Conservation (phyloP, 2,888 invertebrate genomes). For the Carpatolechia fugitivella region DNA sequence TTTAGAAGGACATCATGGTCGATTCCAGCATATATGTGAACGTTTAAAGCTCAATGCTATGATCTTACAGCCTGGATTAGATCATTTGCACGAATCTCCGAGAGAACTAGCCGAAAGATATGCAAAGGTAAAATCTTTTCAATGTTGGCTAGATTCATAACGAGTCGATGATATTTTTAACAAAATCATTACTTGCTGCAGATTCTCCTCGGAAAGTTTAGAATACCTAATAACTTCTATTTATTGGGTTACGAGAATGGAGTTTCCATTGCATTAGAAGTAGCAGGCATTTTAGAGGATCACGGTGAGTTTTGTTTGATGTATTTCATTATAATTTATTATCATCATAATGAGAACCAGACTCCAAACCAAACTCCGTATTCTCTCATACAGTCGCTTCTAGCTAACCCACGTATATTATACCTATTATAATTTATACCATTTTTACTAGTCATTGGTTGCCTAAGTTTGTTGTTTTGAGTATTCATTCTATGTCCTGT, state of each 20-base stretch:
- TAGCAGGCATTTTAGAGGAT: slow-evolving; percentile 49
- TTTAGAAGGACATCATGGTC: slow-evolving; percentile 42
- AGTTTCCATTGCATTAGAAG: slow-evolving; percentile 43
- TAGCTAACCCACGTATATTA: too few species aligned
- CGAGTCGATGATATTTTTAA: too few species aligned
- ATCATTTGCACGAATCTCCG: slow-evolving; percentile 36
- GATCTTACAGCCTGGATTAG: slow-evolving; percentile 44
- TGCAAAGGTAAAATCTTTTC: slow-evolving; percentile 37
- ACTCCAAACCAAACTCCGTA: too few species aligned
- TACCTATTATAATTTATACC: too few species aligned
- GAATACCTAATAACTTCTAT: slow-evolving; percentile 39
- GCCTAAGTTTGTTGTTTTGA: too few species aligned
- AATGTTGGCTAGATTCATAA: not conserved
- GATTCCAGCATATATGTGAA: slow-evolving; percentile 39
- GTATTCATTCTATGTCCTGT: too few species aligned
- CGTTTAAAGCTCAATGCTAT: slow-evolving; percentile 42
- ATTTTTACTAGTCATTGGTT: too few species aligned
- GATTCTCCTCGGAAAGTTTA: slow-evolving; percentile 31
- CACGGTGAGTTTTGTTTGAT: slow-evolving; percentile 36
- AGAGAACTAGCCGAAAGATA: slow-evolving; percentile 39
- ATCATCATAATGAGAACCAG: too few species aligned
- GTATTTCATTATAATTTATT: not conserved
- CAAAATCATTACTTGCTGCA: too few species aligned
- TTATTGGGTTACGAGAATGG: slow-evolving; percentile 54
- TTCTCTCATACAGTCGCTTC: too few species aligned